These are phyloP conservation scores for Seriola rivoliana DNA, from an alignment of 2,113 vertebrate genomes.

Conservation along the genomic window DNA sequence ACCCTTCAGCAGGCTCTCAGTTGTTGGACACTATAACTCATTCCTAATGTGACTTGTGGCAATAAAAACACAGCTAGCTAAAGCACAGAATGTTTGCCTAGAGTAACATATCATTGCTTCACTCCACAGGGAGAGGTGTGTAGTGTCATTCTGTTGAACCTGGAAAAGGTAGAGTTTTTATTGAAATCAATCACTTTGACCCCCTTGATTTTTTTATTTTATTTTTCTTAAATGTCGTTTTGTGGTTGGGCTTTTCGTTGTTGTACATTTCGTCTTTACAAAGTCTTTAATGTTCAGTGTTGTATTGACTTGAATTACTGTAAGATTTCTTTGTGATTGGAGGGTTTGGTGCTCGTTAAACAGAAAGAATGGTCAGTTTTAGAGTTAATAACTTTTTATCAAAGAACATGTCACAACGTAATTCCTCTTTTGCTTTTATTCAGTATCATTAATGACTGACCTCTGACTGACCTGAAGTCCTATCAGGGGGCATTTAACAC, in stretches of 20 bases:
- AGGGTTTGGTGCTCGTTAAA: conserved; percentile 55
- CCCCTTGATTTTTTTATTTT: conserved; percentile 40
- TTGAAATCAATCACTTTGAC: conserved; percentile 57
- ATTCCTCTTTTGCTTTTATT: conserved; percentile 6
- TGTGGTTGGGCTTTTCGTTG: conserved; percentile 3
- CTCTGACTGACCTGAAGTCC: conserved; percentile 18
- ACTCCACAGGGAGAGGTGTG: conserved; percentile 44
- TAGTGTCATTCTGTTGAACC: conserved; percentile 17
- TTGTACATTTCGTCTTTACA: conserved; percentile 52
- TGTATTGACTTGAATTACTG: conserved; percentile 75
- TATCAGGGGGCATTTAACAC: conserved; percentile 28
- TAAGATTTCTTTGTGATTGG: conserved; percentile 56
- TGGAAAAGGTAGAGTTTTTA: conserved; percentile 13
- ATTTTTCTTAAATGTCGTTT: background rate
- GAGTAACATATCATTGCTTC: conserved; percentile 46
- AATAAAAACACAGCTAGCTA: conserved; percentile 56
- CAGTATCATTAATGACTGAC: background rate
- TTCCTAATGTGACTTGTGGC: conserved; percentile 63
- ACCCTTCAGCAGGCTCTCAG: conserved; percentile 4
- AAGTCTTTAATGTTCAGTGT: conserved; percentile 48
- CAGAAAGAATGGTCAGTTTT: conserved; percentile 33
- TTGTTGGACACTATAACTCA: conserved; percentile 34
- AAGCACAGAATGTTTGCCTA: conserved; percentile 62
- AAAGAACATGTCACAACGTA: background rate
- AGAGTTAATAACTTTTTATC: background rate